Conservation (phyloP, 2,113 vertebrate genomes). For the Indri indri region DNA sequence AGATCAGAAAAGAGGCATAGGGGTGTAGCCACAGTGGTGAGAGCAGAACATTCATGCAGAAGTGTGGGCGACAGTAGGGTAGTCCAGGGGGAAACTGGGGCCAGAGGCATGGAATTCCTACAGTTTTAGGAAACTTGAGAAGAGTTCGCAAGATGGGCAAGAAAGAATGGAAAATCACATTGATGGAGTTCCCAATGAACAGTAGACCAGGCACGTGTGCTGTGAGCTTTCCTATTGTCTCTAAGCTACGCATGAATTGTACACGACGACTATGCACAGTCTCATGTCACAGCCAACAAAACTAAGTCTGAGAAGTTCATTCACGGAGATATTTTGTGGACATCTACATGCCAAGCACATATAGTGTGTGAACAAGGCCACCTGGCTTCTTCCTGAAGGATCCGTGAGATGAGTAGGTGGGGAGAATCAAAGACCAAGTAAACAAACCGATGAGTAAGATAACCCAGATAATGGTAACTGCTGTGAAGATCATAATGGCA, state of each 20-base stretch:
- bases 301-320: background rate
- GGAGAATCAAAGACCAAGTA: background rate
- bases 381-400: background rate
- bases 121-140: background rate
- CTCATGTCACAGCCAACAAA: background rate
- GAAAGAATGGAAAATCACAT: background rate
- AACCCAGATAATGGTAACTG: background rate
- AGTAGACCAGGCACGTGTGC: background rate
- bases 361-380: background rate
- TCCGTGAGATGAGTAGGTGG: background rate
- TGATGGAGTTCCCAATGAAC: background rate
- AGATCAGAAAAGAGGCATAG: background rate
- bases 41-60: background rate
- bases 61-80: rapidly evolving
- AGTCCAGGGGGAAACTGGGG: no score
- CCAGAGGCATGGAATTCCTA: background rate
- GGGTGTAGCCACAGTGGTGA: no score
- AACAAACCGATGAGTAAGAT: background rate
- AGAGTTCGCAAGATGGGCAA: background rate
- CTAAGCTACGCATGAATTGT: background rate
- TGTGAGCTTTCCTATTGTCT: background rate
- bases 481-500: no score
- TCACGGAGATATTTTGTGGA: background rate
- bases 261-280: background rate
- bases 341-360: background rate